Conservation (phyloP, 1,140 invertebrate species). For the Galendromus occidentalis region DNA sequence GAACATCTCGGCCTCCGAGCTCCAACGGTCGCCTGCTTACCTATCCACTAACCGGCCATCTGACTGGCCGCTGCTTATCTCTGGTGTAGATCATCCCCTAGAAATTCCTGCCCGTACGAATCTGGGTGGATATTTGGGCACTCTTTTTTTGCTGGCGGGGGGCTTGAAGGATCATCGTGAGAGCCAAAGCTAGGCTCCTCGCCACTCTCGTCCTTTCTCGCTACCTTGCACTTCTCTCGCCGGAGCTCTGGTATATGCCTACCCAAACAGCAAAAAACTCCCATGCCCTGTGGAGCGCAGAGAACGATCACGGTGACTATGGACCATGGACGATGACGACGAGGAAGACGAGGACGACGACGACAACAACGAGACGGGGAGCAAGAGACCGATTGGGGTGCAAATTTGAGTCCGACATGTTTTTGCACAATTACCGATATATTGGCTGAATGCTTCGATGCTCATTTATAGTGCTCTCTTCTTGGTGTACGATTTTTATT, state of each 20-base stretch:
- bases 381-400: not conserved
- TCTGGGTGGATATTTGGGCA: slow-evolving; percentile 6
- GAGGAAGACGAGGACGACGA: not conserved
- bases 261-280: too few species aligned
- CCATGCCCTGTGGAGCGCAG: not conserved
- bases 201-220: too few species aligned
- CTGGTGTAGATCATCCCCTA: slow-evolving; percentile 1
- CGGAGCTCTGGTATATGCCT: too few species aligned
- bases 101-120: not conserved
- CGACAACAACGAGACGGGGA: not conserved
- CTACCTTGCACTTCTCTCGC: too few species aligned
- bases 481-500: too few species aligned
- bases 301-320: not conserved
- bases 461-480: not conserved
- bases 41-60: too few species aligned
- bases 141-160: not conserved
- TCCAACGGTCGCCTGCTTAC: too few species aligned
- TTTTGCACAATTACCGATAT: slow-evolving; percentile 12
- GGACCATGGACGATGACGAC: not conserved
- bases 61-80: slow-evolving; percentile 3
- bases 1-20: too few species aligned
- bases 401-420: not conserved
- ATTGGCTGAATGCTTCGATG: slow-evolving; percentile 12
- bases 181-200: not conserved
- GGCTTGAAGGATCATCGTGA: not conserved